Evolutionary conservation across 2,888 invertebrate genomes (phyloP).

Genomic region (Drosophila nr. fundita): DNA sequence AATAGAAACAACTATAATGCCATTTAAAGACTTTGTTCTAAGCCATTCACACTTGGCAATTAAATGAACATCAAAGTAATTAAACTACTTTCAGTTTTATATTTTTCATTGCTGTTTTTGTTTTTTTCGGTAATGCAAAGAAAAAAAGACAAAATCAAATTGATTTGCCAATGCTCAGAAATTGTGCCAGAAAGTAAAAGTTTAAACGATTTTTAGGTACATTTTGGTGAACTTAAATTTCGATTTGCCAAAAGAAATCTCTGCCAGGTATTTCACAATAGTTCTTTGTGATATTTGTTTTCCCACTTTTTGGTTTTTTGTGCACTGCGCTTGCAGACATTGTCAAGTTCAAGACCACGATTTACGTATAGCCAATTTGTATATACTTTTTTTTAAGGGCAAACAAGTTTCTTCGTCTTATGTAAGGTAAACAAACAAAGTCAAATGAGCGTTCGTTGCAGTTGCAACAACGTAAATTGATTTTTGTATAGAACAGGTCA

Average conservation of each 20-base stretch:
- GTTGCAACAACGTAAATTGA: slow-evolving; percentile 43
- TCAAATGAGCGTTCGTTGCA: slow-evolving; percentile 59
- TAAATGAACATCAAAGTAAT: slow-evolving; percentile 52
- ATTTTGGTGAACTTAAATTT: slow-evolving; percentile 48
- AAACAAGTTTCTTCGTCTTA: slow-evolving; percentile 39
- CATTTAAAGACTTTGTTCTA: slow-evolving; percentile 20
- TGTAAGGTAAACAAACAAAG: slow-evolving; percentile 68
- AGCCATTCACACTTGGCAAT: slow-evolving; percentile 23
- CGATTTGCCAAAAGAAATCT: slow-evolving; percentile 65
- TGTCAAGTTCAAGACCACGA: slow-evolving; percentile 75
- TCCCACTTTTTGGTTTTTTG: neutral
- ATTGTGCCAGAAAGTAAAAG: slow-evolving; percentile 77
- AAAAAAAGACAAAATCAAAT: slow-evolving; percentile 22
- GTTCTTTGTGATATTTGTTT: slow-evolving; percentile 28
- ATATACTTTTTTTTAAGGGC: slow-evolving; percentile 56
- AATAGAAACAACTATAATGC: neutral
- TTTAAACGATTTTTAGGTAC: slow-evolving; percentile 38
- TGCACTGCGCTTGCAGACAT: slow-evolving; percentile 31
- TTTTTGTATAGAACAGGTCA: slow-evolving; percentile 13
- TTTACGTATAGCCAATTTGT: slow-evolving; percentile 23
- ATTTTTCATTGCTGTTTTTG: neutral
- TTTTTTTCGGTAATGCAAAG: neutral
- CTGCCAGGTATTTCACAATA: slow-evolving; percentile 76
- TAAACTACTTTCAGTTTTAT: slow-evolving; percentile 30
- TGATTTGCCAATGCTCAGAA: slow-evolving; percentile 29